Conservation (phyloP, 2,888 invertebrate species). For the Eurytoma californica region DNA sequence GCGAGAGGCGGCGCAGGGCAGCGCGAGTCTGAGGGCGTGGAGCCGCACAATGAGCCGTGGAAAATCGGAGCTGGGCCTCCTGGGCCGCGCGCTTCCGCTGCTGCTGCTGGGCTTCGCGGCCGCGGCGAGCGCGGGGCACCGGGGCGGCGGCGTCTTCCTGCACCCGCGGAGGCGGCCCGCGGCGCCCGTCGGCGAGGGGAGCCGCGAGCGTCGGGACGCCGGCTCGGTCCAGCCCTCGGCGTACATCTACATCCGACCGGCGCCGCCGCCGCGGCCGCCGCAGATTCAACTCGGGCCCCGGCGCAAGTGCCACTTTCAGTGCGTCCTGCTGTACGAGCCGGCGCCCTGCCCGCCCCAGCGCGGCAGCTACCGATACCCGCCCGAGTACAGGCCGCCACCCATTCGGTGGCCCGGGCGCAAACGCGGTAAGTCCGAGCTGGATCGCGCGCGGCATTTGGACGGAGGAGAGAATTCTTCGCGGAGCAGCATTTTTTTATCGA, state of each 20-base stretch:
- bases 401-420: slow-evolving; percentile 44
- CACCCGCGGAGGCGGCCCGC: not conserved
- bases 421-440: slow-evolving; percentile 35
- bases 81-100: not conserved
- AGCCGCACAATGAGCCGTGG: no score
- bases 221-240: slow-evolving; percentile 12
- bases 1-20: no score
- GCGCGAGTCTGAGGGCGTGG: no score
- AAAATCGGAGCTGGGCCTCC: no score
- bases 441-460: not conserved
- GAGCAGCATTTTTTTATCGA: not conserved
- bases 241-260: slow-evolving; percentile 29
- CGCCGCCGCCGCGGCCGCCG: not conserved
- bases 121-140: not conserved
- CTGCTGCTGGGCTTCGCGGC: not conserved
- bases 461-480: not conserved
- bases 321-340: slow-evolving; percentile 39
- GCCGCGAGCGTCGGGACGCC: slow-evolving; percentile 23
- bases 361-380: slow-evolving; percentile 50
- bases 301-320: slow-evolving; percentile 39
- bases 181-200: not conserved
- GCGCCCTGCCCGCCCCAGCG: slow-evolving; percentile 19
- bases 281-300: not conserved
- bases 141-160: not conserved
- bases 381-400: slow-evolving; percentile 12